These are phyloP conservation scores for Holacanthus passer DNA, from an alignment of 2,113 vertebrate genomes.

Conservation along the genomic window DNA sequence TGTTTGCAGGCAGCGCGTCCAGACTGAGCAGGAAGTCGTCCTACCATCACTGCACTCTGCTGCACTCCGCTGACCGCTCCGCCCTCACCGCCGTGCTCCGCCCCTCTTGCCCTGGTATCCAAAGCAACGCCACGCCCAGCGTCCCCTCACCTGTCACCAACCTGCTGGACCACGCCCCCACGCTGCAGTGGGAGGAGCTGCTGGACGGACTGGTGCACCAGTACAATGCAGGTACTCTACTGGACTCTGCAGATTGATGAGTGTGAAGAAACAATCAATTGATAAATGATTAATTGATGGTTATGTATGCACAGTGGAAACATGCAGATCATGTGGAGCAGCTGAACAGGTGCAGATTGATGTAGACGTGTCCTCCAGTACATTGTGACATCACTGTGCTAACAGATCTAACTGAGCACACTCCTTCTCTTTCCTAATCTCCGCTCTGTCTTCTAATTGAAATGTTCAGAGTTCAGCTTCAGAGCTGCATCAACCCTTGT, in stretches of 20 bases:
- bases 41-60: slow-evolving; percentile 96
- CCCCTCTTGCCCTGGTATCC: slow-evolving; percentile 88
- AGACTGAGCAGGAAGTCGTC: slow-evolving; percentile 90
- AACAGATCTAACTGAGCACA: no score
- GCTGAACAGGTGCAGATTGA: no score
- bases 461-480: slow-evolving; percentile 77
- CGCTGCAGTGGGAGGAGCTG: slow-evolving; percentile 86
- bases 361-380: not conserved
- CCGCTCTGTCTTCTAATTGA: not conserved
- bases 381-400: slow-evolving; percentile 1
- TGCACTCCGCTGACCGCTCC: slow-evolving; percentile 86
- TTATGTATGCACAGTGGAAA: no score
- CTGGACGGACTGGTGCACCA: slow-evolving; percentile 86
- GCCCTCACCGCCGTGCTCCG: slow-evolving; percentile 87
- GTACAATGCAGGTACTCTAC: slow-evolving; percentile 79
- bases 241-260: no score
- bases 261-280: no score
- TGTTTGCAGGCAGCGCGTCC: slow-evolving; percentile 89
- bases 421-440: not conserved
- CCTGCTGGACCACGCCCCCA: slow-evolving; percentile 88
- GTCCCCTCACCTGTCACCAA: slow-evolving; percentile 90
- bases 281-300: not conserved
- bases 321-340: no score
- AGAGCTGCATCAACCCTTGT: slow-evolving; percentile 77
- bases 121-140: slow-evolving; percentile 93